These are phyloP conservation scores for Colletes latitarsis DNA, from an alignment of 1,140 invertebrate species.

Conservation along the genomic window DNA sequence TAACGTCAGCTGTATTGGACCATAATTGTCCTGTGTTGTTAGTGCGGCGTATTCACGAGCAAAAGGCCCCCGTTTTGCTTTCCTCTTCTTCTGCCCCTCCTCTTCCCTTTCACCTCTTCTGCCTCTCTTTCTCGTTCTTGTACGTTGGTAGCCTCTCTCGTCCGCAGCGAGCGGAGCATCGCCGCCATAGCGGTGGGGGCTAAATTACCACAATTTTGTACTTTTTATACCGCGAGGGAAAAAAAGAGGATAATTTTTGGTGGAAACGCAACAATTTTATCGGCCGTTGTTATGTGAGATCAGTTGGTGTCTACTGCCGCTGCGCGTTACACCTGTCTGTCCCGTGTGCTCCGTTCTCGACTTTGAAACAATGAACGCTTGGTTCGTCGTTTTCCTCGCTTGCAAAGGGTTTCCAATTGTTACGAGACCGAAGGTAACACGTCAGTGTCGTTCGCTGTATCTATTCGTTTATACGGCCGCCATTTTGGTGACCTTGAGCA, in stretches of 20 bases:
- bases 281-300: slow-evolving; percentile 79
- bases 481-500: slow-evolving; percentile 54
- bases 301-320: slow-evolving; percentile 78
- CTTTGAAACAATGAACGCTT: slow-evolving; percentile 1
- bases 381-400: slow-evolving; percentile 29
- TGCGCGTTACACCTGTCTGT: slow-evolving; percentile 77
- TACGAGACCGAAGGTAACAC: background rate
- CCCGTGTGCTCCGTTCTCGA: slow-evolving; percentile 43
- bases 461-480: slow-evolving; percentile 33
- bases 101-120: slow-evolving; percentile 37
- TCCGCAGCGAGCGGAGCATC: slow-evolving; percentile 62
- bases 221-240: slow-evolving; percentile 74
- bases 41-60: slow-evolving; percentile 61
- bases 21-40: slow-evolving; percentile 71
- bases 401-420: background rate
- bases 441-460: background rate
- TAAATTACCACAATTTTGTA: slow-evolving; percentile 80
- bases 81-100: slow-evolving; percentile 37
- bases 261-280: slow-evolving; percentile 80
- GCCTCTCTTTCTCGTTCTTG: slow-evolving; percentile 32
- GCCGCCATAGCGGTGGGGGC: slow-evolving; percentile 66
- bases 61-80: slow-evolving; percentile 54
- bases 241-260: slow-evolving; percentile 79
- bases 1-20: slow-evolving; percentile 69
- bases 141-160: slow-evolving; percentile 59